A percentile compares a stretch with the other conserved stretches of the same genome.
Evolutionary conservation across 64 coral and sea anemone genomes (phyloP).

Genomic region (Orbicella faveolata): DNA sequence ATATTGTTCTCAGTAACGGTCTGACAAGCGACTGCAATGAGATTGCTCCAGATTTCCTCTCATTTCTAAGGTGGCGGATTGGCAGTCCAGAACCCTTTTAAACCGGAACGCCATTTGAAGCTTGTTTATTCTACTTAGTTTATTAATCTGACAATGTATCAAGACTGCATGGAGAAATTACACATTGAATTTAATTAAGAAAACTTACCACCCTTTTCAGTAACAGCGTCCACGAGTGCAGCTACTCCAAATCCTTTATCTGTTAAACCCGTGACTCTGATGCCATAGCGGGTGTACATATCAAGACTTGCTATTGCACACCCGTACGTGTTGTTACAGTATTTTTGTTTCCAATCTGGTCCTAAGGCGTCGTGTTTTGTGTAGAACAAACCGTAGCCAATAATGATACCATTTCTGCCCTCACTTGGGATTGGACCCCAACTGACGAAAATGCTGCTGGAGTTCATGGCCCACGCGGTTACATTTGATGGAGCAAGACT

Average conservation of each 20-base stretch:
- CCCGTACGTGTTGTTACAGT: neutral
- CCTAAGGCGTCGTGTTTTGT: neutral
- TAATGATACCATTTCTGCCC: slow-evolving; percentile 9
- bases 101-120: no score
- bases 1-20: no score
- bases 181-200: no score
- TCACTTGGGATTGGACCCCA: slow-evolving; percentile 38
- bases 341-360: neutral
- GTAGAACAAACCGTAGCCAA: slow-evolving; percentile 37
- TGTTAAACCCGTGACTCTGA: slow-evolving; percentile 5
- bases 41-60: no score
- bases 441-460: slow-evolving; percentile 15
- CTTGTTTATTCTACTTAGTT: no score
- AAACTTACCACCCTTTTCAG: neutral
- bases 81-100: no score
- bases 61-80: no score
- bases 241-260: slow-evolving; percentile 13
- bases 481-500: slow-evolving; percentile 43
- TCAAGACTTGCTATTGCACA: slow-evolving; percentile 28
- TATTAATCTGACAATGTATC: no score
- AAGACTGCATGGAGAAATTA: no score
- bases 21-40: no score
- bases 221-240: neutral
- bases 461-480: neutral
- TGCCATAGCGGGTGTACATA: neutral